Base-by-base conservation (phyloP, 2,888 invertebrate genomes). In the Dynastes grantii region DNA sequence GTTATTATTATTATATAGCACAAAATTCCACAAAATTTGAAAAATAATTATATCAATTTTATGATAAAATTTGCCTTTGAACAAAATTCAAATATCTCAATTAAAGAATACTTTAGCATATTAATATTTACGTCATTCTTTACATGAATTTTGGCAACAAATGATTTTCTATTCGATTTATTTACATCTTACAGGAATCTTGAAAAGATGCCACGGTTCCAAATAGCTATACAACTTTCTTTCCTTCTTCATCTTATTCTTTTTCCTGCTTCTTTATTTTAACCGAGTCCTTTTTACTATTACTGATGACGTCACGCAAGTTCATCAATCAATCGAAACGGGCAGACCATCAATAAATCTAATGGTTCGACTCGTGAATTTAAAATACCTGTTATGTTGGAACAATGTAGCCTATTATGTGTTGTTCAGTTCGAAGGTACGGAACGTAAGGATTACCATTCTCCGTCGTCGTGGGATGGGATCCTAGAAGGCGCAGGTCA, bases 341-440 rank as follows among this genome's bases (percentile, higher is more conserved):
- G 85, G 84, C 84, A 84, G 86, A 87, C 86, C 88, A 88, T 88
- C 88, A 88, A 88, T 88, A 88, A 88, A 85, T 86, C 87, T 88
- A 88, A 88, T 88, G 88, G 87, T 87, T 84, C 83, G 83, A 83
- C 85, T 85, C 84, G 87, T 87, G 86, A 87, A 87, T 87, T 86
- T 87, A 87, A 87, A 87, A 87, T 87, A 87, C 85, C 85, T 87
- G 86, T 87, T 87, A 86, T 86, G 84, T 84, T 85, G 84, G 88
- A 87, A 88, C 87, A 88, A 88, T 87, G 86, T 85, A 85, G 82
- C 84, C 86, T 85, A 88, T 88, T 87, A 87, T 87, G 82, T 63
- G 76, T 79, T 45, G 45, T 11, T 45, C 45, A 45, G 45, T 45
- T 58, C 37, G 58, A 55, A 78, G 81, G 80, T 82, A 81, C 32